Percentiles rank a stretch among this genome's conserved stretches.
phyloP scores from a whole-genome alignment of 2,113 vertebrate species.

The Gymnogyps californianus region DNA sequence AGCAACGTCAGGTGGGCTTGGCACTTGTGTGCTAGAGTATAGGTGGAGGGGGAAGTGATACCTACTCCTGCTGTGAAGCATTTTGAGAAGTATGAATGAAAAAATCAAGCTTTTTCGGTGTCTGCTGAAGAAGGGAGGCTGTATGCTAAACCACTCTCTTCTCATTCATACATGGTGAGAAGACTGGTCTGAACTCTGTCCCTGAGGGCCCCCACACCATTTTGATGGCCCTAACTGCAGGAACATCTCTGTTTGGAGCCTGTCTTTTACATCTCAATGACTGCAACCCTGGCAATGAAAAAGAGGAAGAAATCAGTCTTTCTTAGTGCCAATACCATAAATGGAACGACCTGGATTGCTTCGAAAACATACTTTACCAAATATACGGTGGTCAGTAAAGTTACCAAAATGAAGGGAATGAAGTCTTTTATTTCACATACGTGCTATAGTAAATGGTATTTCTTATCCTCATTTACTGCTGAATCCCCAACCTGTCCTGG shows the following conservation, averaged over 20 bases:
- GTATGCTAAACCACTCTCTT: neutral
- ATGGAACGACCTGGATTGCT: neutral
- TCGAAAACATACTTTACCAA: neutral
- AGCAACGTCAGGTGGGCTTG: neutral
- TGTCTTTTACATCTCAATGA: neutral
- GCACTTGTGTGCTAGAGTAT: neutral
- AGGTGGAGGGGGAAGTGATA: neutral
- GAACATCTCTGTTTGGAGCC: neutral
- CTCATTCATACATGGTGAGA: neutral
- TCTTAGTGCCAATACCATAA: neutral
- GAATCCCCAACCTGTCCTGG: constrained; percentile 26
- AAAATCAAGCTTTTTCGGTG: neutral
- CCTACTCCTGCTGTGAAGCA: neutral
- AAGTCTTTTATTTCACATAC: neutral
- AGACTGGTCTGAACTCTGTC: neutral
- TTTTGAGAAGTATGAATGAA: constrained; percentile 4
- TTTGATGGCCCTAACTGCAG: neutral
- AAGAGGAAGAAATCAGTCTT: neutral
- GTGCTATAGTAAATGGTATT: neutral
- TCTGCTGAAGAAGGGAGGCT: neutral
- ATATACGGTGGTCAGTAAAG: neutral
- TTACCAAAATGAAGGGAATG: neutral
- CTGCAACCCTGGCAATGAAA: neutral
- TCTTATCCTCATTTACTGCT: constrained; percentile 1
- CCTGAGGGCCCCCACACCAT: neutral